Percentiles rank a stretch among this genome's conserved stretches.
Conservation (phyloP, 2,797 vertebrate species). For the Leptatherina wallacei region DNA sequence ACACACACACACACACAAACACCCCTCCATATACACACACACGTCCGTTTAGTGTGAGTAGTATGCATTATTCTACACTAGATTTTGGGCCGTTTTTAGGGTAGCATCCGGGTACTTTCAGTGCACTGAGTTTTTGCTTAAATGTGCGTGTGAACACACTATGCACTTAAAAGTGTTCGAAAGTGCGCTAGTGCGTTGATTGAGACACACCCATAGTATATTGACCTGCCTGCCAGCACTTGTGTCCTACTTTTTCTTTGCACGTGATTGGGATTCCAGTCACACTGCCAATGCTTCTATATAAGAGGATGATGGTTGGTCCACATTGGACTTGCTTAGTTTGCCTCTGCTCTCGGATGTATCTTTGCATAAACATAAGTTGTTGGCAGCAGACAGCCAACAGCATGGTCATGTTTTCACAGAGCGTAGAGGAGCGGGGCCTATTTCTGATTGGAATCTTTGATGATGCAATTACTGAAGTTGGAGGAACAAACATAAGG, state of each 20-base stretch:
- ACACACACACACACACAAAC: no score
- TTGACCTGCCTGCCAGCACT: no score
- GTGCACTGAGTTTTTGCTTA: no score
- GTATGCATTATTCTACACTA: no score
- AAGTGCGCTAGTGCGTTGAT: no score
- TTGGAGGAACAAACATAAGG: neutral
- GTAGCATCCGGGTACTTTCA: no score
- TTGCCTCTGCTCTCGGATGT: constrained; percentile 27
- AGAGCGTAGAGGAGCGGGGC: constrained; percentile 15
- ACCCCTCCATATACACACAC: no score
- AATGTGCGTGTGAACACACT: no score
- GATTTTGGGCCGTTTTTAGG: no score
- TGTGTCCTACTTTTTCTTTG: constrained; percentile 29
- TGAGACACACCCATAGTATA: no score
- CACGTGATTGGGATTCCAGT: constrained; percentile 24
- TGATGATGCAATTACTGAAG: constrained; percentile 40
- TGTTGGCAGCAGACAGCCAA: constrained; percentile 28
- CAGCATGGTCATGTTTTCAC: constrained; percentile 36
- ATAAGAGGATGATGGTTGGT: constrained; percentile 34
- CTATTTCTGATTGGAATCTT: constrained; percentile 17
- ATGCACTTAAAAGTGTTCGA: no score
- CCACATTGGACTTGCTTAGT: constrained; percentile 21
- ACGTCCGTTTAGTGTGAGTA: no score
- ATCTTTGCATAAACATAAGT: constrained; percentile 45
- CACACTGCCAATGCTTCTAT: constrained; percentile 23